These are phyloP conservation scores for Hirundo rustica DNA, from an alignment of 2,797 vertebrate species.

Conservation along the genomic window DNA sequence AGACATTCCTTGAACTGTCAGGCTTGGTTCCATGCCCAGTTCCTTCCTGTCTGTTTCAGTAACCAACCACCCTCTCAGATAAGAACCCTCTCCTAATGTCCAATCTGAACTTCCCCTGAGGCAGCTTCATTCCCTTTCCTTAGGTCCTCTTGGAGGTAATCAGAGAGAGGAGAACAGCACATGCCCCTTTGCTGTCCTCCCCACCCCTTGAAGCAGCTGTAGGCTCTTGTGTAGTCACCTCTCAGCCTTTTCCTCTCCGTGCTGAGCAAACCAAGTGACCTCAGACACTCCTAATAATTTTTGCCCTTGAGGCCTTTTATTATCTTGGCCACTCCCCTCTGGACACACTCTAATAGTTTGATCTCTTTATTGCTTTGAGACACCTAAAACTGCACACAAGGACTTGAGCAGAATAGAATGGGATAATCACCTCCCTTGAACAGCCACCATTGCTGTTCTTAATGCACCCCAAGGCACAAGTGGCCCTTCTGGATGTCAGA, in stretches of 20 bases:
- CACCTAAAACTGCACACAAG: neutral
- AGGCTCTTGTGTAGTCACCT: neutral
- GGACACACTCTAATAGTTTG: neutral
- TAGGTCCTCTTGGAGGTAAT: neutral
- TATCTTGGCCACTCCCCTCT: neutral
- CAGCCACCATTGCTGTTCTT: too few relatives aligned
- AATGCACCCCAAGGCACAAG: neutral
- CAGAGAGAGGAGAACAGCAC: neutral
- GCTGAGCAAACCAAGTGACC: neutral
- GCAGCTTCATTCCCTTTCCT: neutral
- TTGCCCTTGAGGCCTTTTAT: neutral
- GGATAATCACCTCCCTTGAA: neutral
- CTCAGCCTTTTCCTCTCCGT: neutral
- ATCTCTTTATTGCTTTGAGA: neutral
- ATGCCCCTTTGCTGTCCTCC: rapidly evolving
- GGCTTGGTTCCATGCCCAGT: neutral
- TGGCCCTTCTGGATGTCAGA: neutral
- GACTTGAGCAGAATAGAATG: neutral
- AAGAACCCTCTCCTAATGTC: neutral
- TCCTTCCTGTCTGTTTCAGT: neutral
- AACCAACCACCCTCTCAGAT: too few relatives aligned
- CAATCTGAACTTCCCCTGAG: neutral
- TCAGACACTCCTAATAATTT: neutral
- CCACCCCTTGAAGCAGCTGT: rapidly evolving
- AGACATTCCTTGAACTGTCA: neutral